These are phyloP conservation scores for Mactra quadrangularis DNA, from an alignment of 1,140 invertebrate genomes.

Conservation along the genomic window DNA sequence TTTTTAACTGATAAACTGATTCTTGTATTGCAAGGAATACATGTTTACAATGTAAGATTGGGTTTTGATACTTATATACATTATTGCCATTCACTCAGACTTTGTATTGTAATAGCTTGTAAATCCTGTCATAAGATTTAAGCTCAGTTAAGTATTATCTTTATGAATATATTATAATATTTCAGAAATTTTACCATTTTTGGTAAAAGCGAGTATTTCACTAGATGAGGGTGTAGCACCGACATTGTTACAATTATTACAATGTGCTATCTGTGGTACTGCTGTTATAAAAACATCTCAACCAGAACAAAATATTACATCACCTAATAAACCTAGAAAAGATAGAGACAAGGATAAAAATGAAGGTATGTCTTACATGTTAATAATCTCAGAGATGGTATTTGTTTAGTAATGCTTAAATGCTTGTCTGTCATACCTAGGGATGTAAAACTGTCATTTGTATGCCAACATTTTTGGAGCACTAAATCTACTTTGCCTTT, in stretches of 20 bases:
- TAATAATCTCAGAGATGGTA: background rate
- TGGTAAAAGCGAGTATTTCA: conserved; percentile 91
- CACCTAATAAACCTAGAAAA: conserved; percentile 81
- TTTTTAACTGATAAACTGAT: too few species aligned
- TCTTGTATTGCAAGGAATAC: too few species aligned
- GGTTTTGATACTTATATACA: too few species aligned
- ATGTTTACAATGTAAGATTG: too few species aligned
- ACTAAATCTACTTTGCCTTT: too few species aligned
- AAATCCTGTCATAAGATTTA: too few species aligned
- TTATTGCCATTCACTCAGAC: too few species aligned
- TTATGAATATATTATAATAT: conserved; percentile 51
- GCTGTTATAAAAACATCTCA: conserved; percentile 74
- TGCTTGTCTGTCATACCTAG: too few species aligned
- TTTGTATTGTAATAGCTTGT: too few species aligned
- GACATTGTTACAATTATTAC: conserved; percentile 94
- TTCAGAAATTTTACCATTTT: conserved; percentile 88
- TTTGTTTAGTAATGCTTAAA: background rate
- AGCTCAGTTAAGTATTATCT: too few species aligned
- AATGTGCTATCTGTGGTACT: conserved; percentile 91
- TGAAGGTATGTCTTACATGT: conserved; percentile 56
- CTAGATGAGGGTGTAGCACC: conserved; percentile 97
- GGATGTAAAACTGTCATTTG: too few species aligned
- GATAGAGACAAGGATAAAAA: conserved; percentile 77
- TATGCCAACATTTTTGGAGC: too few species aligned
- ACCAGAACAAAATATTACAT: conserved; percentile 59